Percentiles rank a stretch among this genome's conserved stretches.
Evolutionary conservation across 1,140 invertebrate genomes (phyloP).

Genomic region (Lordiphosa mommai): DNA sequence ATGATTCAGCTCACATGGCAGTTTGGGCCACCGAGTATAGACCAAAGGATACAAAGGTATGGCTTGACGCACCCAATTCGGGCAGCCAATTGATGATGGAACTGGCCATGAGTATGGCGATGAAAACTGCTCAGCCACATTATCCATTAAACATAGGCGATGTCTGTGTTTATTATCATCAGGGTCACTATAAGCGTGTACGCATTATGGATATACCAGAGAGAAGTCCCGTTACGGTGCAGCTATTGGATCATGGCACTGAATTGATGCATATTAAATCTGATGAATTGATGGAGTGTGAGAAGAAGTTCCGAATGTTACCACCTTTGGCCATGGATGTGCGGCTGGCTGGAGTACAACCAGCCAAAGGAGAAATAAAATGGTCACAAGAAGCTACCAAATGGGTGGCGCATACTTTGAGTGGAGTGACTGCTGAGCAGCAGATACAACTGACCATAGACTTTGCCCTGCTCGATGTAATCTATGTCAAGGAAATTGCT

Average conservation of each 20-base stretch:
- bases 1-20: constrained; percentile 25
- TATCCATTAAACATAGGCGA: constrained; percentile 4
- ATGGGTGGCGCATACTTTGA: constrained; percentile 15
- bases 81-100: neutral
- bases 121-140: neutral
- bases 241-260: constrained; percentile 41
- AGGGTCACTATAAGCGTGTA: constrained; percentile 20
- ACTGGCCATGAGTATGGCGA: constrained; percentile 22
- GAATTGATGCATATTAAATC: constrained; percentile 14
- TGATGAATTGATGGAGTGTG: constrained; percentile 26
- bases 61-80: constrained; percentile 4
- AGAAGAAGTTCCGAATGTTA: neutral
- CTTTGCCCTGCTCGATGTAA: constrained; percentile 20
- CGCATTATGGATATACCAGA: constrained; percentile 22
- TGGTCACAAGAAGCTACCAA: constrained; percentile 7
- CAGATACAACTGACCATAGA: constrained; percentile 28
- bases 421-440: constrained; percentile 1
- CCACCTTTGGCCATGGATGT: constrained; percentile 41
- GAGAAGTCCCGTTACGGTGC: constrained; percentile 11
- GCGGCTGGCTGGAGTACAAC: constrained; percentile 9
- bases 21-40: constrained; percentile 28
- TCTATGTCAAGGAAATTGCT: constrained; percentile 27
- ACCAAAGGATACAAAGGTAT: neutral
- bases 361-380: neutral
- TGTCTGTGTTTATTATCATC: constrained; percentile 24